phyloP scores from a whole-genome alignment of 1,140 invertebrate genomes.

The Drosophila lacertosa region DNA sequence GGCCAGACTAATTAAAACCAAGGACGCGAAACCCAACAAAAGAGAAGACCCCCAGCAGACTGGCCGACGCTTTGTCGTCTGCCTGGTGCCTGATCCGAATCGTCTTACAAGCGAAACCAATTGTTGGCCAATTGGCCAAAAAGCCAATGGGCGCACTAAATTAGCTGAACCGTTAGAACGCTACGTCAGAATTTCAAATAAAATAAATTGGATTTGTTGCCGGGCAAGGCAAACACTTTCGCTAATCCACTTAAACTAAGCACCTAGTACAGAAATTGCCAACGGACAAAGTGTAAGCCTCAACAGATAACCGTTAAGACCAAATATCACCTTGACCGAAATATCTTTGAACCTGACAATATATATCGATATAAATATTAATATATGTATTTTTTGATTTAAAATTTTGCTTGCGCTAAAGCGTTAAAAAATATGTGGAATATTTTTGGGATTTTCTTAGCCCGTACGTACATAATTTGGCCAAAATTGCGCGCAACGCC shows the following conservation, averaged over 20 bases:
- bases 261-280: constrained; percentile 38
- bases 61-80: constrained; percentile 13
- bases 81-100: constrained; percentile 2
- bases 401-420: constrained; percentile 3
- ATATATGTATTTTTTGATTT: constrained; percentile 5
- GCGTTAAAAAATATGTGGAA: constrained; percentile 27
- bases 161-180: constrained; percentile 44
- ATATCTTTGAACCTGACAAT: constrained; percentile 54
- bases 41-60: constrained; percentile 67
- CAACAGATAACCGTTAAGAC: not conserved
- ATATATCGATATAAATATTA: not conserved
- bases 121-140: constrained; percentile 72
- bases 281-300: constrained; percentile 8
- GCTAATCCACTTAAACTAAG: constrained; percentile 74
- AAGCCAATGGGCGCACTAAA: constrained; percentile 72
- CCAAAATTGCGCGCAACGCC: constrained; percentile 37
- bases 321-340: constrained; percentile 50
- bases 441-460: constrained; percentile 35
- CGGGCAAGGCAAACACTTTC: constrained; percentile 58
- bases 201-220: constrained; percentile 73
- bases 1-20: constrained; percentile 69
- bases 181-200: constrained; percentile 51
- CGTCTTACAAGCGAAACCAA: constrained; percentile 67
- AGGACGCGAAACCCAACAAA: constrained; percentile 75
- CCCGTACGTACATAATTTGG: constrained; percentile 36